These are phyloP conservation scores for Antennarius striatus DNA, from an alignment of 2,113 vertebrate species.

Conservation along the genomic window DNA sequence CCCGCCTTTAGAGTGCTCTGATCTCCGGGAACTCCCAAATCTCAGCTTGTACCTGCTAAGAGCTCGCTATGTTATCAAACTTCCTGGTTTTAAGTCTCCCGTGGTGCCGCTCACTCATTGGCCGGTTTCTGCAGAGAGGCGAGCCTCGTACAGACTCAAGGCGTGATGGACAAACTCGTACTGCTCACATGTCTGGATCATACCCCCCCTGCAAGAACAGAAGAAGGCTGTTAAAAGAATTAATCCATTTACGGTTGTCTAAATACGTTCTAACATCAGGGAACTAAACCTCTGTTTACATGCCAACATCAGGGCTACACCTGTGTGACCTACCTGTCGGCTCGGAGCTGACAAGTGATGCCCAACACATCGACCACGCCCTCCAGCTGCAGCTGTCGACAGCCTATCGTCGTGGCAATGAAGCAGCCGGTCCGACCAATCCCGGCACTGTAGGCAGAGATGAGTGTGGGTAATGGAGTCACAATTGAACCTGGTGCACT, in stretches of 20 bases:
- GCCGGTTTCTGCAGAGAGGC: constrained; percentile 83
- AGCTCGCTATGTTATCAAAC: background rate
- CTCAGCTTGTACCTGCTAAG: constrained; percentile 11
- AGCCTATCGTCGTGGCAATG: constrained; percentile 93
- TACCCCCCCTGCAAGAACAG: constrained; percentile 85
- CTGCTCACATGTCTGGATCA: constrained; percentile 98
- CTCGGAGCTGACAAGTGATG: constrained; percentile 90
- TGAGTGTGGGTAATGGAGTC: constrained; percentile 4
- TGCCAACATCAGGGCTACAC: no score
- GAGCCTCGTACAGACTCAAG: constrained; percentile 88
- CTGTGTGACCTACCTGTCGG: constrained; percentile 84
- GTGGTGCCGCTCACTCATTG: constrained; percentile 77
- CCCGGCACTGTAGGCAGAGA: constrained; percentile 85
- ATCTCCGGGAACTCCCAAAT: background rate
- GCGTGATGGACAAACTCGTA: constrained; percentile 98
- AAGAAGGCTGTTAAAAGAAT: no score
- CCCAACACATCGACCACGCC: constrained; percentile 87
- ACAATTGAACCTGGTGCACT: background rate
- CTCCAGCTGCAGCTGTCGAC: constrained; percentile 88
- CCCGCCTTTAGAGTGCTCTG: background rate
- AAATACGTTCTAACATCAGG: no score
- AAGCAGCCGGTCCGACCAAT: constrained; percentile 98
- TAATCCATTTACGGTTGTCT: no score
- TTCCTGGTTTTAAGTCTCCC: constrained; percentile 13
- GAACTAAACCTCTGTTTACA: no score